Percentiles rank a stretch among this genome's conserved stretches.
Conservation (phyloP, 2,797 vertebrate genomes). For the Novumbra hubbsi region DNA sequence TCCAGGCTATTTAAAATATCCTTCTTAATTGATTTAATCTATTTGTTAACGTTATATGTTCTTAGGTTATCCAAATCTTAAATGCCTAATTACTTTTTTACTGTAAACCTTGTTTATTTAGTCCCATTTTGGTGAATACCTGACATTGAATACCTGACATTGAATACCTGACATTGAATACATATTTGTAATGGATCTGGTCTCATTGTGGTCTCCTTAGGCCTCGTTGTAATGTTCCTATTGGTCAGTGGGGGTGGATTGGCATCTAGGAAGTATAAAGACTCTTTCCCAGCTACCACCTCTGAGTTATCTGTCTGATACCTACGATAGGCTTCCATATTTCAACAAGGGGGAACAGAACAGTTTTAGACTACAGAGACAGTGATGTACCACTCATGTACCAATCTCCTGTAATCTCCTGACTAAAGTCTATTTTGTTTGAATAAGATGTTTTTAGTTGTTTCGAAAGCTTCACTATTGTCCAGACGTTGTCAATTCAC, state of each 20-base stretch:
- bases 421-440: background rate
- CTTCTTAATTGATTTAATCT: constrained; percentile 20
- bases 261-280: constrained; percentile 15
- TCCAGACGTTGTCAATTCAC: background rate
- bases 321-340: background rate
- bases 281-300: constrained; percentile 32
- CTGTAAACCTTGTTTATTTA: background rate
- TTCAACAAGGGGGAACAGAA: background rate
- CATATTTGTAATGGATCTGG: background rate
- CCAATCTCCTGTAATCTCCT: background rate
- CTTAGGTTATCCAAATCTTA: background rate
- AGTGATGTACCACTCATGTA: constrained; percentile 1
- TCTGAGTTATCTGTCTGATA: background rate
- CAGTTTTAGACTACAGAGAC: background rate
- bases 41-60: constrained; percentile 26
- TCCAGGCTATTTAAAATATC: constrained; percentile 45
- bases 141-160: background rate
- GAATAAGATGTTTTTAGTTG: background rate
- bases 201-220: too few relatives aligned
- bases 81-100: background rate
- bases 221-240: background rate
- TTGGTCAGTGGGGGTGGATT: constrained; percentile 11
- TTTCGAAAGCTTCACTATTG: constrained; percentile 8
- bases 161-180: background rate
- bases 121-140: background rate